Evolutionary conservation across 2,113 vertebrate genomes (phyloP).

Genomic region (Lampris incognitus): DNA sequence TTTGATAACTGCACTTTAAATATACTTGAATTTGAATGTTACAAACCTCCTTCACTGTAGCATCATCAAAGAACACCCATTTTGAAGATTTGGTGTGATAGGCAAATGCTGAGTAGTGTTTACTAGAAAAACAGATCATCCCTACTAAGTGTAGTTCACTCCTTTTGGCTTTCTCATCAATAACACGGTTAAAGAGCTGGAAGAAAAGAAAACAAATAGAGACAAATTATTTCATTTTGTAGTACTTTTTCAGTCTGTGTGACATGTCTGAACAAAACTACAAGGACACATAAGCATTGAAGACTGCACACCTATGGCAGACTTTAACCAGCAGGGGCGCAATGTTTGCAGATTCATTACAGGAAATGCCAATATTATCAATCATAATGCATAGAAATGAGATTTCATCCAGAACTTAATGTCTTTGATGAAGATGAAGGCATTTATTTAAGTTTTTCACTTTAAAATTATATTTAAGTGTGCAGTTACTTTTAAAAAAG

Average conservation of each 20-base stretch:
- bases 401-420: not conserved
- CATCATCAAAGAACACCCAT: constrained; percentile 98
- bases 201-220: constrained; percentile 54
- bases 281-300: no score
- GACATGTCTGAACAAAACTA: constrained; percentile 8
- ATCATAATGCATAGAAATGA: no score
- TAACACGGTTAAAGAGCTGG: constrained; percentile 96
- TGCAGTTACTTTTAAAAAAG: no score
- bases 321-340: no score
- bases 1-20: no score
- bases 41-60: constrained; percentile 96
- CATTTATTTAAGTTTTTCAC: not conserved
- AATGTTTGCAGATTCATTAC: no score
- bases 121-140: constrained; percentile 96
- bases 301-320: no score
- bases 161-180: constrained; percentile 94
- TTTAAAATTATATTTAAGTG: no score
- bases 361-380: no score
- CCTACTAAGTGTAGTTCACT: constrained; percentile 95
- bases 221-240: constrained; percentile 29
- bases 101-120: constrained; percentile 97
- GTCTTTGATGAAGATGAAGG: constrained; percentile 5
- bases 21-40: not conserved
- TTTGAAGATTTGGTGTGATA: constrained; percentile 97
- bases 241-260: no score